Conservation (phyloP, 2,888 invertebrate genomes). For the Pachycephus smyrnensis region DNA sequence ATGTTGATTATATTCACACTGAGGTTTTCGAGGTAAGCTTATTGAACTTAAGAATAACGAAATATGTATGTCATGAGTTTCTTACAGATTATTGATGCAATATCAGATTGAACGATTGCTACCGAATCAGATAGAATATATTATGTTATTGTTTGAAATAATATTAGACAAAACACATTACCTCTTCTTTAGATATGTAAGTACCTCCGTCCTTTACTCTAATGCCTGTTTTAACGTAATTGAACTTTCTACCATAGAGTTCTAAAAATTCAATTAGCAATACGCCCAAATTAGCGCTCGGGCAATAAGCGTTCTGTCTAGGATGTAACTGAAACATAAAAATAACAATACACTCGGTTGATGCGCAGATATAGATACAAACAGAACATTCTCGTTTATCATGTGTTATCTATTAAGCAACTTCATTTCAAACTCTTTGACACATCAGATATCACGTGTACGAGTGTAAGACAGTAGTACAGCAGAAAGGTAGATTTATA, state of each 20-base stretch:
- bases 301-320: conserved; percentile 77
- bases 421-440: background rate
- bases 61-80: conserved; percentile 17
- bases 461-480: background rate
- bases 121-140: background rate
- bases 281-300: conserved; percentile 87
- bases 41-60: conserved; percentile 8
- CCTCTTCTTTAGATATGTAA: conserved; percentile 93
- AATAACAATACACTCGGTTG: background rate
- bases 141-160: background rate
- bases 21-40: background rate
- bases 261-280: conserved; percentile 97
- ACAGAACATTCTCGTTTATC: background rate
- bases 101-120: background rate
- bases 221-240: conserved; percentile 94
- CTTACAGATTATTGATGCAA: conserved; percentile 10
- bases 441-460: background rate
- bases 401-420: background rate
- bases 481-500: background rate
- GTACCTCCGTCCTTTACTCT: conserved; percentile 93
- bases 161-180: conserved; percentile 40
- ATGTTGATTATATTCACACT: background rate
- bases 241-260: conserved; percentile 95
- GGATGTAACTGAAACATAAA: conserved; percentile 80
- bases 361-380: background rate